Percentiles rank a stretch among this genome's conserved stretches.
phyloP scores from a whole-genome alignment of 2,888 invertebrate species.

The Pyralis farinalis region DNA sequence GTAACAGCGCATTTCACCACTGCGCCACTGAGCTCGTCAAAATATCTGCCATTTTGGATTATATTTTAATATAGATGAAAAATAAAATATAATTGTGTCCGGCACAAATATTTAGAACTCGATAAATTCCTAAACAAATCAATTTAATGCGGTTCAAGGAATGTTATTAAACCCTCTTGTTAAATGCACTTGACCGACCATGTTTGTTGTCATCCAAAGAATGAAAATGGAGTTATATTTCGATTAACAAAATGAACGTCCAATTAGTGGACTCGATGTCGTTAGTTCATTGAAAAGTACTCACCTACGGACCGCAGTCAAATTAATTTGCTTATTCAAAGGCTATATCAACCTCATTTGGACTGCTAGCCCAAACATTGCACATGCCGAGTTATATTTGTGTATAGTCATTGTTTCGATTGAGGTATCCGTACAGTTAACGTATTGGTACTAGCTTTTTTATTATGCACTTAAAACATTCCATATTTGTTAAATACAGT shows the following conservation, averaged over 20 bases:
- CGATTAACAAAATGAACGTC: constrained; percentile 17
- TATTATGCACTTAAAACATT: too few relatives aligned
- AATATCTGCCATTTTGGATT: too few relatives aligned
- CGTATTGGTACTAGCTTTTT: too few relatives aligned
- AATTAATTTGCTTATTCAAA: constrained; percentile 49
- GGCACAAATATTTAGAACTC: too few relatives aligned
- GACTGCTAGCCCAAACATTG: constrained; percentile 1
- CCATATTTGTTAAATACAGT: too few relatives aligned
- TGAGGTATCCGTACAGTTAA: neutral
- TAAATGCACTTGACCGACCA: neutral
- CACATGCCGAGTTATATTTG: constrained; percentile 1
- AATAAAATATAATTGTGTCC: too few relatives aligned
- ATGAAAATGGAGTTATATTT: constrained; percentile 16
- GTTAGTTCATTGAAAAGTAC: constrained; percentile 25
- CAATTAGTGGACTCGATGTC: constrained; percentile 23
- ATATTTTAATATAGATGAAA: too few relatives aligned
- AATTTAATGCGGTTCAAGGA: too few relatives aligned
- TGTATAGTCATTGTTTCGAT: neutral
- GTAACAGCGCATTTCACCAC: too few relatives aligned
- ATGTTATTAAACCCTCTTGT: too few relatives aligned
- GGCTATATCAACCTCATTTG: constrained; percentile 13
- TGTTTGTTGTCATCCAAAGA: constrained; percentile 1
- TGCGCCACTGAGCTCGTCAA: too few relatives aligned
- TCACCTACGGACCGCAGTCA: constrained; percentile 23
- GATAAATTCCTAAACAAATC: too few relatives aligned